Evolutionary conservation across 2,797 vertebrate species (phyloP).

Genomic region (Anniella stebbinsi): DNA sequence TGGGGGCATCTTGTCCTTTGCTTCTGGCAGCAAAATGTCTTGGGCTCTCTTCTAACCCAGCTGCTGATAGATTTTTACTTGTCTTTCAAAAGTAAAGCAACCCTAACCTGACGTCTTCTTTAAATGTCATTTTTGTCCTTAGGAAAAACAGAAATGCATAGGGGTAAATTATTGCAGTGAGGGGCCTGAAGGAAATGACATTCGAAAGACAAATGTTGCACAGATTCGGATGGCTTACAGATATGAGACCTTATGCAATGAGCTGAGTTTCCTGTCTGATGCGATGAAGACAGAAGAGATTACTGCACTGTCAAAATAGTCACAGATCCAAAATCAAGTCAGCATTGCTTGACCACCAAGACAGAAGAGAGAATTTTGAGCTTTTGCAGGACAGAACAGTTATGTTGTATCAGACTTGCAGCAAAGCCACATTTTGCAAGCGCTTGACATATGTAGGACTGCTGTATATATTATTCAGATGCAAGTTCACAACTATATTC

Average conservation of each 20-base stretch:
- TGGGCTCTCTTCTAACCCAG: not conserved
- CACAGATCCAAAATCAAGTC: conserved; percentile 37
- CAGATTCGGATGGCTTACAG: conserved; percentile 97
- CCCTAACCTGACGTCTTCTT: conserved; percentile 45
- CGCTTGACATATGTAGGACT: conserved; percentile 45
- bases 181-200: conserved; percentile 94
- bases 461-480: conserved; percentile 55
- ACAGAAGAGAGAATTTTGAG: conserved; percentile 9
- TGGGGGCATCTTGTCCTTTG: too few relatives aligned
- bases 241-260: conserved; percentile 92
- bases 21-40: not conserved
- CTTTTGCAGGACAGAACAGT: not conserved
- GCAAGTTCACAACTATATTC: conserved; percentile 37
- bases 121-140: conserved; percentile 13
- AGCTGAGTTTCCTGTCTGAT: conserved; percentile 94
- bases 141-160: conserved; percentile 96
- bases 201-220: conserved; percentile 93
- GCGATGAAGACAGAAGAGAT: conserved; percentile 86
- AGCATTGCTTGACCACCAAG: conserved; percentile 38
- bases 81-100: conserved; percentile 29
- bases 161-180: conserved; percentile 91
- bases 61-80: not conserved
- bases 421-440: conserved; percentile 44
- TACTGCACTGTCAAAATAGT: conserved; percentile 74
- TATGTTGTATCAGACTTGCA: conserved; percentile 14